phyloP scores from a whole-genome alignment of 2,888 invertebrate species.

The Gandaritis pyraliata region DNA sequence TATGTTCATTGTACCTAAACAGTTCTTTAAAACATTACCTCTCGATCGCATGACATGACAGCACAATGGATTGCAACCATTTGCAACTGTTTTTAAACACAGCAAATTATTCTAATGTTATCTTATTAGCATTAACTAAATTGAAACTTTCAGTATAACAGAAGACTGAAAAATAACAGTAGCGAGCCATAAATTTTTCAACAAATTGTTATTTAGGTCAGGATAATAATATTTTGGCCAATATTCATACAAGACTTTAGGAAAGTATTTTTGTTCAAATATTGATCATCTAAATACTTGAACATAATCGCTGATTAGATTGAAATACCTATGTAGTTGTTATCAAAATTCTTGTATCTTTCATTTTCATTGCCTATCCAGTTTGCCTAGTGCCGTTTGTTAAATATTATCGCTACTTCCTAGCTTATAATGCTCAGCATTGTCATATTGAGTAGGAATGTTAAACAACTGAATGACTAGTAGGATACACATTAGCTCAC shows the following conservation, averaged over 20 bases:
- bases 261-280: no score
- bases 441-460: constrained; percentile 23
- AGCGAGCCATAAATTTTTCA: no score
- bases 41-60: constrained; percentile 36
- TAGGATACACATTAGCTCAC: constrained; percentile 5
- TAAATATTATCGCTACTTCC: constrained; percentile 14
- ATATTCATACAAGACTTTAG: no score
- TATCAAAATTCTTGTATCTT: no score
- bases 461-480: constrained; percentile 23
- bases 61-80: constrained; percentile 38
- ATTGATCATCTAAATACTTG: no score
- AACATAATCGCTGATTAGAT: background rate
- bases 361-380: background rate
- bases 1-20: constrained; percentile 7
- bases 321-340: no score
- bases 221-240: no score
- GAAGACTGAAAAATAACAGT: no score
- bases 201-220: no score
- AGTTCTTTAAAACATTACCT: constrained; percentile 25
- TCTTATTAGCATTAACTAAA: constrained; percentile 37
- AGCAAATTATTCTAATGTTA: constrained; percentile 37
- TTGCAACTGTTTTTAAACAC: constrained; percentile 30
- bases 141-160: constrained; percentile 33
- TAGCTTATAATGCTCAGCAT: constrained; percentile 14
- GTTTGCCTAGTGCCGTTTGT: background rate